Base-by-base conservation (phyloP, 92 coral and sea anemone genomes). In the Paragorgia papillata region DNA sequence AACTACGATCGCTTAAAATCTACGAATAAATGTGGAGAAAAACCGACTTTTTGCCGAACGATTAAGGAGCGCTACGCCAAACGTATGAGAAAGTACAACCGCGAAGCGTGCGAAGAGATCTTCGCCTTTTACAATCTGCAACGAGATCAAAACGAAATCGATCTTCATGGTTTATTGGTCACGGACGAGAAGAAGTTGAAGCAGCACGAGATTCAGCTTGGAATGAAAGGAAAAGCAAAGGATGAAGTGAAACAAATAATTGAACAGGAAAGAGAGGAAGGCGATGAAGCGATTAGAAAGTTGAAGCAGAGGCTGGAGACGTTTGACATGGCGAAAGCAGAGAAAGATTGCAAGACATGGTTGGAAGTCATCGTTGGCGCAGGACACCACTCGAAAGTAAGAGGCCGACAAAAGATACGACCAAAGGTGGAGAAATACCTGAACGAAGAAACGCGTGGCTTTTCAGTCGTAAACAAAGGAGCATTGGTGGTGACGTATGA, bases 291-390 rank as follows among this genome's bases (percentile, higher is more conserved):
- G n/a, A 62, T 86, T 22, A 74, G 83, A 58, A 60, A 76, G 18
- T 76, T 86, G 18, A 18, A 32, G n/a, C 31, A 53, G 17, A 76
- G 59, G 61, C 26, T 69, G 21, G 59, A 48, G 9, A 43, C 37
- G 32, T 82, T 62, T 40, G 74, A 81, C 29, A 58, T 29, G 40
- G 74, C 33, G 12, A 25, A n/a, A 58, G 83, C 82, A 20, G 49
- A 25, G 26, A 7, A 28, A 7, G 56, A 66, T 9, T 25, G 50
- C 33, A 35, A 24, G 7, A 66, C 85, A 35, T 86, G 90, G 90
- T 59, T 86, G 35, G 90, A 86, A 62, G 79, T 86, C 46, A 82
- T 86, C 32, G 87, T 67, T 19, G 87, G 90, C 17, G 87, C 87
- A 18, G 90, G 90, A 2, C 87, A 86, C 44, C 87, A 86, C 63